phyloP scores from a whole-genome alignment of 2,888 invertebrate genomes.

The Amblyjoppa fuscipennis region DNA sequence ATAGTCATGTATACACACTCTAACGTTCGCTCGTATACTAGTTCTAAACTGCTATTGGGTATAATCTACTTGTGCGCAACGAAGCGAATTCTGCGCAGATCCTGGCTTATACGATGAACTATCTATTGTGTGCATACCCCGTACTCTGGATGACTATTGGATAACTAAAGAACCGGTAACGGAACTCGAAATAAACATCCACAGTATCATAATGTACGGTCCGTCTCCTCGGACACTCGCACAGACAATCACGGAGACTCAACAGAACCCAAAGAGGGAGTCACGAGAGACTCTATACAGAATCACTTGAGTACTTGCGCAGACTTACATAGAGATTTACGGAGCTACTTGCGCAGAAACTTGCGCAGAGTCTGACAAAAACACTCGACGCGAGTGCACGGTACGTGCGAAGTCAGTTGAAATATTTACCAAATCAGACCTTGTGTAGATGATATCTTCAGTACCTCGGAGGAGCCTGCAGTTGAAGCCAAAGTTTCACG shows the following conservation, averaged over 20 bases:
- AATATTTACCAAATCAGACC: not conserved
- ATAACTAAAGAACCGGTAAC: not conserved
- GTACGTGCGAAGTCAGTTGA: not conserved
- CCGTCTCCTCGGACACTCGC: too few species aligned
- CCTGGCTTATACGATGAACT: not conserved
- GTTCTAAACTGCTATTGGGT: conserved; percentile 10
- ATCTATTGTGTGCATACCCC: not conserved
- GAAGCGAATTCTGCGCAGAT: not conserved
- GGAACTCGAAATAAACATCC: too few species aligned
- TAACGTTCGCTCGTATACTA: not conserved
- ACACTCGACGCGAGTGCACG: not conserved
- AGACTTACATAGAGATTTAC: too few species aligned
- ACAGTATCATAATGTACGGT: too few species aligned
- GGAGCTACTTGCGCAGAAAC: too few species aligned
- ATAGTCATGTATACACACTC: conserved; percentile 4
- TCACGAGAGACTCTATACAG: too few species aligned
- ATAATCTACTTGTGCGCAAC: conserved; percentile 2
- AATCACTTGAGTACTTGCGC: too few species aligned
- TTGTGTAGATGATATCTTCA: not conserved
- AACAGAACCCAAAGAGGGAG: too few species aligned
- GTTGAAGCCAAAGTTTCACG: not conserved
- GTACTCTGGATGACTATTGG: not conserved
- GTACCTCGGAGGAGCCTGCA: not conserved
- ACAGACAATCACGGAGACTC: too few species aligned
- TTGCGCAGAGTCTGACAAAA: not conserved